These are phyloP conservation scores for Cotesia vestalis DNA, from an alignment of 1,140 invertebrate species.

Conservation along the genomic window DNA sequence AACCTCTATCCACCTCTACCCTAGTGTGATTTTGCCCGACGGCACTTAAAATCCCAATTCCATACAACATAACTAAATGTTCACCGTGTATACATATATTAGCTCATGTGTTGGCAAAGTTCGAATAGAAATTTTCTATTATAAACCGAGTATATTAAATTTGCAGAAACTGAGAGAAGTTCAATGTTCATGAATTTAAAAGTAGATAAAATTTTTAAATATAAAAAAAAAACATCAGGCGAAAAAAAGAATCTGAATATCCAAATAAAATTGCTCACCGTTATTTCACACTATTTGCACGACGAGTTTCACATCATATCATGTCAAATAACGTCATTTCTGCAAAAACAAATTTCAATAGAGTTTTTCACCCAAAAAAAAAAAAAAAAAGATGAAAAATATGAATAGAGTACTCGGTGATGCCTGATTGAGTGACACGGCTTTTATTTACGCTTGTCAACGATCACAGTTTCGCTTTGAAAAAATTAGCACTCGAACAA, in stretches of 20 bases:
- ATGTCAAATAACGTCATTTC: background rate
- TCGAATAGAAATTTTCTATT: too few species aligned
- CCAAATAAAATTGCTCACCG: background rate
- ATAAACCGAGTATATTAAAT: too few species aligned
- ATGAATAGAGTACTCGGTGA: background rate
- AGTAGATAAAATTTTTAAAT: background rate
- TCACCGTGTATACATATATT: background rate
- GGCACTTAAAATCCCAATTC: conserved; percentile 18
- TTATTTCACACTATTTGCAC: conserved; percentile 6
- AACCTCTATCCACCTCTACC: background rate
- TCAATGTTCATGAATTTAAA: too few species aligned
- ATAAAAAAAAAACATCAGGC: background rate
- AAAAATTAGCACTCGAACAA: too few species aligned
- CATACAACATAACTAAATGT: background rate
- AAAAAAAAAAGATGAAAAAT: background rate
- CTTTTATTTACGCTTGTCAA: conserved; percentile 3
- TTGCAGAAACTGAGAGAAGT: too few species aligned
- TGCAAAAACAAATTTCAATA: conserved; percentile 10
- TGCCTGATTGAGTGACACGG: conserved; percentile 2
- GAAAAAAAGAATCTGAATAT: background rate
- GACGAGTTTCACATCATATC: background rate
- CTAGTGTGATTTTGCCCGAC: background rate
- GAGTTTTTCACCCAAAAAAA: background rate
- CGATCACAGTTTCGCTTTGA: too few species aligned
- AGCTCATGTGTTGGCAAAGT: background rate